phyloP scores from a whole-genome alignment of 2,113 vertebrate genomes.

The Girardinichthys multiradiatus region DNA sequence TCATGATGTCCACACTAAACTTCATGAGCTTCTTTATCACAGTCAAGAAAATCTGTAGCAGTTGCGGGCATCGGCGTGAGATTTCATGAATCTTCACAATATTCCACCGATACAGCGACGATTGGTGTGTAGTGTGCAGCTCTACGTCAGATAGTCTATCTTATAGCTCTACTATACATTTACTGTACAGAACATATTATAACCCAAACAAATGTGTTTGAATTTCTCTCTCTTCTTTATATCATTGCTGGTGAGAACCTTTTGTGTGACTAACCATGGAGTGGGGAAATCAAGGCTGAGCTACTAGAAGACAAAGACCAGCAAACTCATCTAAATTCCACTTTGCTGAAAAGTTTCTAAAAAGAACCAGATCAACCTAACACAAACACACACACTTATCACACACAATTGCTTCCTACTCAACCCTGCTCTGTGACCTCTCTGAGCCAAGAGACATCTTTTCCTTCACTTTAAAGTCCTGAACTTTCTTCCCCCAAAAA shows the following conservation, averaged over 20 bases:
- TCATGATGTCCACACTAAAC: too few species aligned
- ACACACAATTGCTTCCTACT: conserved; percentile 47
- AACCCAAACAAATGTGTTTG: neutral
- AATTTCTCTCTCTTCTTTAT: conserved; percentile 1
- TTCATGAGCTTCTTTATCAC: too few species aligned
- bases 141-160: neutral
- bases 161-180: neutral
- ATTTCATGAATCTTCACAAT: too few species aligned
- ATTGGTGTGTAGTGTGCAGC: neutral
- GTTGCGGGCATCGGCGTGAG: too few species aligned
- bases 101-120: too few species aligned
- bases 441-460: conserved; percentile 58
- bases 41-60: too few species aligned
- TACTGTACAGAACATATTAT: neutral
- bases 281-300: conserved; percentile 41
- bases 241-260: conserved; percentile 10
- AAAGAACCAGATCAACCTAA: conserved; percentile 8
- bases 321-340: conserved; percentile 77
- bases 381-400: conserved; percentile 15
- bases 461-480: conserved; percentile 10
- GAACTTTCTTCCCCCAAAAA: neutral
- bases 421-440: conserved; percentile 72
- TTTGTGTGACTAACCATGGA: conserved; percentile 31
- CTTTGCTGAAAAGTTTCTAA: conserved; percentile 69
- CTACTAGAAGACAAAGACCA: conserved; percentile 54